A percentile compares a stretch with the other conserved stretches of the same genome.
phyloP scores from a whole-genome alignment of 23 tunicate genomes.

The Phallusia fumigata region DNA sequence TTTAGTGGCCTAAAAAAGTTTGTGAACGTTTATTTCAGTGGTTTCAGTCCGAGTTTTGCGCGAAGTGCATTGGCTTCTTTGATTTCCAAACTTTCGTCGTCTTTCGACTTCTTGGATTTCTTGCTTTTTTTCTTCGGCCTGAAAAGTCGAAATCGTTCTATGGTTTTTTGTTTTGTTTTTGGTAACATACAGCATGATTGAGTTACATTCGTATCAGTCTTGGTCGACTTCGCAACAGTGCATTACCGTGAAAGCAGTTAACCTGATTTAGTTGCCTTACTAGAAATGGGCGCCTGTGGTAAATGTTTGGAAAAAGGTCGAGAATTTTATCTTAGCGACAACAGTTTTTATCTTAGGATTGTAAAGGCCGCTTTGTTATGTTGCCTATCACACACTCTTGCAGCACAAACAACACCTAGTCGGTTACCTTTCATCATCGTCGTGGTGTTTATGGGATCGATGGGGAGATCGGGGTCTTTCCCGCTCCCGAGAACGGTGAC shows the following conservation, averaged over 20 bases:
- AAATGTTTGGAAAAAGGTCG: too few relatives aligned
- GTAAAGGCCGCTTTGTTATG: too few relatives aligned
- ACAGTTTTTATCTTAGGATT: too few relatives aligned
- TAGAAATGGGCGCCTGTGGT: too few relatives aligned
- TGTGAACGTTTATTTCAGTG: constrained; percentile 48
- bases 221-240: too few relatives aligned
- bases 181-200: too few relatives aligned
- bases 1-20: too few relatives aligned
- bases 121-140: constrained; percentile 48
- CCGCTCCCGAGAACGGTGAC: constrained; percentile 54
- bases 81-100: constrained; percentile 55
- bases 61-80: constrained; percentile 84
- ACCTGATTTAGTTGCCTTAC: too few relatives aligned
- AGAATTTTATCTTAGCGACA: too few relatives aligned
- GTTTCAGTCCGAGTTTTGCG: constrained; percentile 85
- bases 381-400: too few relatives aligned
- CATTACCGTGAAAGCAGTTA: too few relatives aligned
- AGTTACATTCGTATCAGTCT: too few relatives aligned
- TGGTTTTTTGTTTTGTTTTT: background rate
- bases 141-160: background rate
- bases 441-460: constrained; percentile 40
- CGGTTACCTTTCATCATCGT: constrained; percentile 34
- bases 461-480: constrained; percentile 60
- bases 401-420: background rate
- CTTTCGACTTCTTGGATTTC: constrained; percentile 30